These are phyloP conservation scores for Galendromus occidentalis DNA, from an alignment of 1,140 invertebrate species.

Conservation along the genomic window DNA sequence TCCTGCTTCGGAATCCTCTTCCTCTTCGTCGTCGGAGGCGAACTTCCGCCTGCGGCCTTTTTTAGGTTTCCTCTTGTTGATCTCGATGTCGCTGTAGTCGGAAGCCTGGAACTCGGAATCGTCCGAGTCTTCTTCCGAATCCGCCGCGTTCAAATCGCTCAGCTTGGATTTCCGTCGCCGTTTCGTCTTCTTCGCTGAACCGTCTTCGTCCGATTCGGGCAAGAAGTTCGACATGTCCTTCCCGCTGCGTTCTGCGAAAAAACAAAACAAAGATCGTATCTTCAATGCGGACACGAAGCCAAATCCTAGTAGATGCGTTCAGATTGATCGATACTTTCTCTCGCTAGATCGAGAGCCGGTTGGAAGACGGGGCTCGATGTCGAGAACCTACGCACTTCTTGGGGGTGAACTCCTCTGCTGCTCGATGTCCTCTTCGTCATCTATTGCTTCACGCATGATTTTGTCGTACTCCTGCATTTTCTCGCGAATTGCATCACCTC, in stretches of 20 bases:
- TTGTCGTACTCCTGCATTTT: conserved; percentile 8
- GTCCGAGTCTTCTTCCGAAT: neutral
- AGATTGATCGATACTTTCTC: no score
- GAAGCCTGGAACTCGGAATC: conserved; percentile 8
- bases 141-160: neutral
- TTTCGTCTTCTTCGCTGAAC: neutral
- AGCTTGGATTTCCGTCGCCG: conserved; percentile 6
- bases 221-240: conserved; percentile 7
- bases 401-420: neutral
- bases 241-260: neutral
- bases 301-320: no score
- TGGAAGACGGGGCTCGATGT: no score
- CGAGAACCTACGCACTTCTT: no score
- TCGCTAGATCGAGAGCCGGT: no score
- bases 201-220: conserved; percentile 2
- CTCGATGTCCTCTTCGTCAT: neutral
- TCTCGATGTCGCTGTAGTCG: neutral
- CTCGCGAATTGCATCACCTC: neutral
- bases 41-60: neutral
- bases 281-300: no score
- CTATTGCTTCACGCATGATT: neutral
- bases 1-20: neutral
- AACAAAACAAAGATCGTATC: neutral
- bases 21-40: neutral
- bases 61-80: neutral